These are phyloP conservation scores for Drosophila melanocephala DNA, from an alignment of 2,888 invertebrate genomes.

Conservation along the genomic window DNA sequence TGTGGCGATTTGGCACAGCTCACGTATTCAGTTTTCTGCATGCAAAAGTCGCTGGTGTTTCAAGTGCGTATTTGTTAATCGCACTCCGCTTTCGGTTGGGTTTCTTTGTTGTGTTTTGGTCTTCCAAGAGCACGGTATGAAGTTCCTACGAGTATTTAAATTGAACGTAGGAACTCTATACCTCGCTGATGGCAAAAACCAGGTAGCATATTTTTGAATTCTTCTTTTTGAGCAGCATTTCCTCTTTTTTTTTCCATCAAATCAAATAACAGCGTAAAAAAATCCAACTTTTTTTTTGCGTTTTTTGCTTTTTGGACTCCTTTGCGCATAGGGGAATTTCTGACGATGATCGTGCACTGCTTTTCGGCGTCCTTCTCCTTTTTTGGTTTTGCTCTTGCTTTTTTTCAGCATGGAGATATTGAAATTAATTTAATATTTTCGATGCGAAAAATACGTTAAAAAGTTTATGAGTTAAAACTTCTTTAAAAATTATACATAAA, in stretches of 20 bases:
- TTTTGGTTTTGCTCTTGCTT: not conserved
- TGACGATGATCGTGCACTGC: conserved; percentile 18
- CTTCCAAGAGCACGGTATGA: conserved; percentile 99
- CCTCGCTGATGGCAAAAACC: conserved; percentile 95
- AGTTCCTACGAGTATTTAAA: conserved; percentile 95
- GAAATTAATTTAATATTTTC: conserved; percentile 10
- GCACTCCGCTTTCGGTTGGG: conserved; percentile 21
- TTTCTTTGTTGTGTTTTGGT: conserved; percentile 87
- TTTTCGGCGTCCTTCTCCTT: conserved; percentile 13
- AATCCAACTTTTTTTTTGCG: conserved; percentile 38
- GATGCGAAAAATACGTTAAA: conserved; percentile 1
- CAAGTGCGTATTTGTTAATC: conserved; percentile 23
- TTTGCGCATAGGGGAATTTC: conserved; percentile 23
- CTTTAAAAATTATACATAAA: not conserved
- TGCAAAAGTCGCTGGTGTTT: conserved; percentile 48
- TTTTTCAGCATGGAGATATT: not conserved
- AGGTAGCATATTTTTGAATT: conserved; percentile 69
- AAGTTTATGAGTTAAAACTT: conserved; percentile 1
- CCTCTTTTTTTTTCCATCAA: conserved; percentile 35
- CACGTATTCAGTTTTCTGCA: conserved; percentile 43
- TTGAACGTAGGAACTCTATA: conserved; percentile 97
- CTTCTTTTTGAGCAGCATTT: conserved; percentile 49
- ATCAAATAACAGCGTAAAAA: conserved; percentile 47
- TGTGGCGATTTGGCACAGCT: conserved; percentile 28
- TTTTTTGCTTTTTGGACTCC: conserved; percentile 14